Conservation (phyloP, 2,113 vertebrate species). For the Tautogolabrus adspersus region DNA sequence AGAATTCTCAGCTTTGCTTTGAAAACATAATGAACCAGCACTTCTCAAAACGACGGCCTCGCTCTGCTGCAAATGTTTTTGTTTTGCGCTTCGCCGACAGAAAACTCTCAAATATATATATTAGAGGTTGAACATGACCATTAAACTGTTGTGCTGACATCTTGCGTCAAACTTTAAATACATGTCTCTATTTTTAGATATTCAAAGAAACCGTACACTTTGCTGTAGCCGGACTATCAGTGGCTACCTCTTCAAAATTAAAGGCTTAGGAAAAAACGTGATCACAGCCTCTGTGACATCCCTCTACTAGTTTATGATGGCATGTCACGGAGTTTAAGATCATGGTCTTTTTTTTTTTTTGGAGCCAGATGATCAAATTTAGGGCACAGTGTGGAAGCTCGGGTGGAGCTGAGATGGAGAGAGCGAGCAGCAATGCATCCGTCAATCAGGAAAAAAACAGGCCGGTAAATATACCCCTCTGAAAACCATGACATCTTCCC, state of each 20-base stretch:
- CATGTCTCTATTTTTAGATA: constrained; percentile 10
- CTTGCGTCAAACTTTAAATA: constrained; percentile 17
- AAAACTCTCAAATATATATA: constrained; percentile 16
- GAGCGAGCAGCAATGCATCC: constrained; percentile 27
- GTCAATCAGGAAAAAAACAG: constrained; percentile 43
- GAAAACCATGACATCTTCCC: constrained; percentile 51
- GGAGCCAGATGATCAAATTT: constrained; percentile 56
- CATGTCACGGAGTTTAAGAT: constrained; percentile 45
- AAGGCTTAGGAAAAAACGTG: constrained; percentile 49
- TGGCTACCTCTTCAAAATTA: constrained; percentile 55
- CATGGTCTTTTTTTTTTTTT: constrained; percentile 38
- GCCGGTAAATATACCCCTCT: constrained; percentile 54
- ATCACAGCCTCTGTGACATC: constrained; percentile 46
- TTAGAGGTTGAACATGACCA: constrained; percentile 24
- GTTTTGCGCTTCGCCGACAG: not conserved
- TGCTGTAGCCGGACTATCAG: constrained; percentile 36
- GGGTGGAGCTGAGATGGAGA: constrained; percentile 45
- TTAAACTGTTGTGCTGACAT: constrained; percentile 33
- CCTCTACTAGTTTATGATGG: constrained; percentile 32
- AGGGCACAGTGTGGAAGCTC: constrained; percentile 21
- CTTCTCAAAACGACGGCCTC: constrained; percentile 19
- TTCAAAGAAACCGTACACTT: constrained; percentile 25
- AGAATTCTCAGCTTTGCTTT: constrained; percentile 36
- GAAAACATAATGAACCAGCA: constrained; percentile 21
- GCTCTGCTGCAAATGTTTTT: constrained; percentile 26